Evolutionary conservation across 2,888 invertebrate genomes (phyloP).

Genomic region (Hypercompe scribonia): DNA sequence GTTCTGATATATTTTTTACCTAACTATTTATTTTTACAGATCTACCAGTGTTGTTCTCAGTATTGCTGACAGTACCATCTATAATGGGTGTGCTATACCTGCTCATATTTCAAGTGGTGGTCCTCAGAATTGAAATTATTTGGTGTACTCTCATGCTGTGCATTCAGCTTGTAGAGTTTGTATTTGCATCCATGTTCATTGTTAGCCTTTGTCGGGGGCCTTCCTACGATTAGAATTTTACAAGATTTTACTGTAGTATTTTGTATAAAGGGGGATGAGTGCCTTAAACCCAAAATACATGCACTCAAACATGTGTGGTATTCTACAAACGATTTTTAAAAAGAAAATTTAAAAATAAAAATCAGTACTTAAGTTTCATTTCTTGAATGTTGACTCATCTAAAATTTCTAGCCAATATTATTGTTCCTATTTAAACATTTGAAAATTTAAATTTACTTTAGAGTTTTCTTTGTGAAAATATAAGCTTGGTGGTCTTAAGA

Average conservation of each 20-base stretch:
- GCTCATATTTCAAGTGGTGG: slow-evolving; percentile 94
- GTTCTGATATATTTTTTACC: background rate
- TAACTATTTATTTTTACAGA: slow-evolving; percentile 80
- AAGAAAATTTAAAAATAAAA: no score
- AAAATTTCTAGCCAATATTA: background rate
- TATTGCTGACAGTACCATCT: slow-evolving; percentile 94
- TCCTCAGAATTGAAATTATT: slow-evolving; percentile 95
- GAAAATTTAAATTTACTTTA: background rate
- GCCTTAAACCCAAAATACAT: slow-evolving; percentile 36
- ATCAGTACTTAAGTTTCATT: background rate
- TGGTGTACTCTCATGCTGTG: slow-evolving; percentile 94
- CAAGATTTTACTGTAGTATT: slow-evolving; percentile 2
- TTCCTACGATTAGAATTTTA: slow-evolving; percentile 81
- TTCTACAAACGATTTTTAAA: slow-evolving; percentile 4
- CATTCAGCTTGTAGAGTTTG: slow-evolving; percentile 92
- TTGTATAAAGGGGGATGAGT: slow-evolving; percentile 22
- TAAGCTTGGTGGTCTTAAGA: background rate
- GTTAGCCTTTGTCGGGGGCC: slow-evolving; percentile 88
- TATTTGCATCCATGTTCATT: slow-evolving; percentile 93
- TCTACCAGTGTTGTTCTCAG: slow-evolving; percentile 93
- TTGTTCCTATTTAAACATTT: slow-evolving; percentile 18
- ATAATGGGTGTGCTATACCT: slow-evolving; percentile 94
- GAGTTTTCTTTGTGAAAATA: background rate
- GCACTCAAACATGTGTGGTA: slow-evolving; percentile 12
- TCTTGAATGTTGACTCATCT: background rate